Evolutionary conservation across 2,113 vertebrate species (phyloP), one percentile per base, ranked within the genome.

Genomic region (Phrynosoma blainvillii): DNA sequence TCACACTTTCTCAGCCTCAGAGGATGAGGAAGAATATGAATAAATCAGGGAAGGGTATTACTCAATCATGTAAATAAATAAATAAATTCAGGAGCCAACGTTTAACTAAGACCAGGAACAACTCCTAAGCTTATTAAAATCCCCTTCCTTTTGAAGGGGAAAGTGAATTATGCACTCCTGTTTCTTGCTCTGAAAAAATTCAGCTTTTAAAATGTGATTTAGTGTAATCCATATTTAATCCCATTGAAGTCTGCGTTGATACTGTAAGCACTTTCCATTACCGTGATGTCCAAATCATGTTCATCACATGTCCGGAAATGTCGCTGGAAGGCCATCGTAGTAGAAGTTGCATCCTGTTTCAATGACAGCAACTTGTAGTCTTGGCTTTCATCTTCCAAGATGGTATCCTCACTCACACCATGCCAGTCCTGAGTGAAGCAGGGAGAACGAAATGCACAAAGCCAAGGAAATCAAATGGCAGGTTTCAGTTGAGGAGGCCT

Each of bases 301-400:
- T 90, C 76, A 84, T 98, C 97, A 18, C 97, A 97, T 0, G 95
- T 93, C 59, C 89, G 82, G 77, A 97, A 95, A 25, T 95, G 36
- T 76, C 92, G 87, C 87, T 92, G 89, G 87, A 98, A 97, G 14
- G 90, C 94, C 95, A 97, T 94, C 13, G 89, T 93, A 5, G 97
- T 98, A 52, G 97, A 96, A 32, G 93, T 91, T 0, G 95, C 85
- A 0, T 90, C 94, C 93, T 98, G 96, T 0, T 0, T 94, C 14
- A 97, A 54, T 32, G 94, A 95, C 21, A 97, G 92, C 3, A 98
- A 94, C 47, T 95, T 93, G 62, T 97, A 97, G 81, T 96, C 96
- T 94, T 98, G 98, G 65, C 96, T 90, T 1, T 90, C 13, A 1
- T 98, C 97, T 90, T 95, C 85, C n/a, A 93, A 5, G 8, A 97